Evolutionary conservation across 2,888 invertebrate species (phyloP), one percentile per base, ranked within the genome.

Genomic region (Stenichneumon culpator): DNA sequence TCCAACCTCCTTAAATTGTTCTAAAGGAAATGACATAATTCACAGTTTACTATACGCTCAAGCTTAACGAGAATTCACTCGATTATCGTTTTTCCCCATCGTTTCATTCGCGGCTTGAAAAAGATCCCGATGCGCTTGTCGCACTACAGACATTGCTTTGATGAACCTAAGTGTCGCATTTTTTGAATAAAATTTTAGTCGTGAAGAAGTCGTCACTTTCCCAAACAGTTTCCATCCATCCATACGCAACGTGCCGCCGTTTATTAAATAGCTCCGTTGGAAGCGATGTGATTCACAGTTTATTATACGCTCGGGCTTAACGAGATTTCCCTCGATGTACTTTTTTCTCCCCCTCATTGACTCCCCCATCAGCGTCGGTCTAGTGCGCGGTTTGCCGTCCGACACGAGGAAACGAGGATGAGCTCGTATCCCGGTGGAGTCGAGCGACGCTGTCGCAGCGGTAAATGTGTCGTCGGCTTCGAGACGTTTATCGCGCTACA

Each of bases 401-500:
- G 85, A 80, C 82, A 82, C 68, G 79, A 82, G 79, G 72, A 84
- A 84, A 84, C 78, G 81, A 73, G 82, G 60, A 85, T 57, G 74
- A 82, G 72, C 57, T 60, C 67, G 28, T 65, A 19, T 22, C 11
- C 22, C 36, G 36, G 9, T 7, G 5, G 9, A 7, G 36, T 1
- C 9, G 36, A 36, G 36, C 36, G 36, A 36, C 4, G 44, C 74
- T 75, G 65, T 65, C 78, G 52, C 67, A 72, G 74, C 74, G 78
- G 85, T 85, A 85, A 85, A 85, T 85, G 82, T 85, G 85, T 85
- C 85, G 85, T 82, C 85, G 82, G 75, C 14, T 79, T 79, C 75
- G 67, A 60, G 79, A 79, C 82, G 77, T 82, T 82, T 85, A 82
- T 85, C 85, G 82, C 77, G 81, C 47, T 67, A 67, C 65, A 25